Conservation (phyloP, 2,888 invertebrate species). For the Amphipyra tragopoginis region DNA sequence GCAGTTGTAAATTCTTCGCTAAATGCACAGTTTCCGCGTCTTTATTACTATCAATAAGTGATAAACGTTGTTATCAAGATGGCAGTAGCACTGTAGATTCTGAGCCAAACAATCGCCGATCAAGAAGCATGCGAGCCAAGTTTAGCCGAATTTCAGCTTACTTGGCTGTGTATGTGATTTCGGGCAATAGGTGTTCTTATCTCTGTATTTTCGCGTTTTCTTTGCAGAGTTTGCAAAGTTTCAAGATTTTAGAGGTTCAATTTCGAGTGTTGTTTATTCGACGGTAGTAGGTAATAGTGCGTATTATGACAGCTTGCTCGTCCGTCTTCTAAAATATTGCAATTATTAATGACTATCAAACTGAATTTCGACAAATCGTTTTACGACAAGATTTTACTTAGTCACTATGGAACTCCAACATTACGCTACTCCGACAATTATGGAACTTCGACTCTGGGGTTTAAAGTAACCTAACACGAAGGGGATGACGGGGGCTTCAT, state of each 20-base stretch:
- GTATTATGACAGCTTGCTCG: no score
- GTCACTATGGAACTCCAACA: no score
- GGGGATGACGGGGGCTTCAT: no score
- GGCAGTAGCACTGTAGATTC: conserved; percentile 3
- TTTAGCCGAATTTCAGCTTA: conserved; percentile 15
- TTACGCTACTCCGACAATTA: no score
- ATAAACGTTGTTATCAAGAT: conserved; percentile 41
- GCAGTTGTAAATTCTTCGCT: conserved; percentile 13
- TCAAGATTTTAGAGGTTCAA: neutral
- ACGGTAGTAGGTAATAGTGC: no score
- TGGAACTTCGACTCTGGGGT: no score
- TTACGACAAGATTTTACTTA: no score
- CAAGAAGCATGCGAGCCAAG: conserved; percentile 41
- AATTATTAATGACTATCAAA: no score
- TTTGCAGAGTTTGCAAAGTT: neutral
- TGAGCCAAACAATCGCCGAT: conserved; percentile 43
- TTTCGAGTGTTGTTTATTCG: neutral
- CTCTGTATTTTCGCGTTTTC: neutral
- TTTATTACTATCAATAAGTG: conserved; percentile 30
- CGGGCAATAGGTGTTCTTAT: neutral
- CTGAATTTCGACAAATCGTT: no score
- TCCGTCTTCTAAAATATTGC: no score
- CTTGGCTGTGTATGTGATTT: conserved; percentile 16
- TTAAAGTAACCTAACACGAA: no score
- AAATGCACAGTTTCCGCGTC: conserved; percentile 22